Evolutionary conservation across 2,888 invertebrate species (phyloP).

Genomic region (Hypsopygia costalis): DNA sequence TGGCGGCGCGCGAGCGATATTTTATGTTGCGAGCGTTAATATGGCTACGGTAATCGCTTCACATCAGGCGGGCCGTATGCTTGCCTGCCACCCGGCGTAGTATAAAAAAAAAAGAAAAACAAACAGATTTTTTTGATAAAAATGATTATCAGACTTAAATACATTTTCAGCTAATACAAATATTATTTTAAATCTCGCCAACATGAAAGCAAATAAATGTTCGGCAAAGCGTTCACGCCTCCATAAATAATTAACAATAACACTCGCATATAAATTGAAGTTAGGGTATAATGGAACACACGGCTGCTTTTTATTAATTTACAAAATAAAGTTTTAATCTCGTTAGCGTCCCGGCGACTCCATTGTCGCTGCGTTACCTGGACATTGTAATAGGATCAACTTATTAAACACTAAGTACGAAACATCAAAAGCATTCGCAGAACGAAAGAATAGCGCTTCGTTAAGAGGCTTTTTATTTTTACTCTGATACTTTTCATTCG

Average conservation of each 20-base stretch:
- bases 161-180: too few relatives aligned
- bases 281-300: constrained; percentile 44
- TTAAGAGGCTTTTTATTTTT: constrained; percentile 67
- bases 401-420: constrained; percentile 78
- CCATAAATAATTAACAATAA: constrained; percentile 25
- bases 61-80: too few relatives aligned
- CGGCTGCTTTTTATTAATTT: constrained; percentile 75
- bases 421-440: constrained; percentile 72
- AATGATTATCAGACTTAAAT: too few relatives aligned
- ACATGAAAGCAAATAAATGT: too few relatives aligned
- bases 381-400: constrained; percentile 80
- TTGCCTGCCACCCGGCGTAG: too few relatives aligned
- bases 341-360: constrained; percentile 66
- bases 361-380: constrained; percentile 71
- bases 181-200: too few relatives aligned
- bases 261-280: constrained; percentile 24
- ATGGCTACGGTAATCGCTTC: too few relatives aligned
- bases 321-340: constrained; percentile 76
- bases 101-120: too few relatives aligned
- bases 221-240: neutral
- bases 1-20: too few relatives aligned
- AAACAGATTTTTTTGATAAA: too few relatives aligned
- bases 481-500: neutral
- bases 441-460: constrained; percentile 61
- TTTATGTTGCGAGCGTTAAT: too few relatives aligned